These are phyloP conservation scores for Odontamblyopus lacepedii DNA, from an alignment of 2,797 vertebrate species.

Conservation along the genomic window DNA sequence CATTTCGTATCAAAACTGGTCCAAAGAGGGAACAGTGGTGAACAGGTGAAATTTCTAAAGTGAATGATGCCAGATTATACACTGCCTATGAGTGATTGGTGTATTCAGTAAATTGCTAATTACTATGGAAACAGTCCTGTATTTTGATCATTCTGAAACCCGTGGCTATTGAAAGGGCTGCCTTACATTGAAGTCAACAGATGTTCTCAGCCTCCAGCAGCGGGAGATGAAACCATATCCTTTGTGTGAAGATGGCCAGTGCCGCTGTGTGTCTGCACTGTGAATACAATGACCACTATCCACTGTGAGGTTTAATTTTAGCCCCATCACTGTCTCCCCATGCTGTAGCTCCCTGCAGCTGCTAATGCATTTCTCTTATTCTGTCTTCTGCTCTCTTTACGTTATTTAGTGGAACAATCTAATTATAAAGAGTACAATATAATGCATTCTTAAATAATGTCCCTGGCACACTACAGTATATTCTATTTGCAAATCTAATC, in stretches of 20 bases:
- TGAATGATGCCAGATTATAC: neutral
- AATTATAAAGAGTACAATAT: neutral
- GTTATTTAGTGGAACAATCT: neutral
- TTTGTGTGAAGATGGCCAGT: conserved; percentile 39
- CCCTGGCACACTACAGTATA: neutral
- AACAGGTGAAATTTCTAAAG: neutral
- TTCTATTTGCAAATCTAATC: conserved; percentile 22
- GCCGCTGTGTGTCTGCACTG: conserved; percentile 34
- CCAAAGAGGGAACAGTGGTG: neutral
- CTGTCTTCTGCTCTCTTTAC: conserved; percentile 6
- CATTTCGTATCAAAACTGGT: neutral
- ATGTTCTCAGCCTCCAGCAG: conserved; percentile 44
- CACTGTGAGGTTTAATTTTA: conserved; percentile 66
- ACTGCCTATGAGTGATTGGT: neutral
- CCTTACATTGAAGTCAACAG: conserved; percentile 39
- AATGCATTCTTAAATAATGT: neutral
- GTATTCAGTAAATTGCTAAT: neutral
- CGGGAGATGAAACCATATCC: conserved; percentile 48
- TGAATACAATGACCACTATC: conserved; percentile 54
- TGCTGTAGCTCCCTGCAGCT: conserved; percentile 53
- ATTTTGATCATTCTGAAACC: neutral
- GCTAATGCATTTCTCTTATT: conserved; percentile 46
- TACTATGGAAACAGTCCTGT: too few relatives aligned
- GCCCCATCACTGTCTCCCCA: conserved; percentile 50
- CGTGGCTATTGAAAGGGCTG: neutral